Conservation (phyloP, 2,113 vertebrate genomes). For the Phoxinus phoxinus region DNA sequence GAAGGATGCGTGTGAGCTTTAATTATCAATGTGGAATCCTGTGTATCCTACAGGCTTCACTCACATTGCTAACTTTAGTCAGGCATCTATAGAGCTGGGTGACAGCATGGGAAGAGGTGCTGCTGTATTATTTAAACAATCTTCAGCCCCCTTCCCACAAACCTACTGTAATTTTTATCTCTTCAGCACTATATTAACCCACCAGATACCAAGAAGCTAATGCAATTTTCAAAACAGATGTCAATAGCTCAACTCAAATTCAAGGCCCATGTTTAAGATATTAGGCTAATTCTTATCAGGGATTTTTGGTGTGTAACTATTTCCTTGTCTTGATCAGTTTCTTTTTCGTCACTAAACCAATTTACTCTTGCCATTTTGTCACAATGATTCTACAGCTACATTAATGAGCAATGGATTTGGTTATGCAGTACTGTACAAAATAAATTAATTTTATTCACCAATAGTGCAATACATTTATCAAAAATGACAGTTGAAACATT, state of each 20-base stretch:
- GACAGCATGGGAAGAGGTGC: constrained; percentile 6
- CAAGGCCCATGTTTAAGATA: not conserved
- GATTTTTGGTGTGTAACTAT: not conserved
- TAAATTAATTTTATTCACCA: not conserved
- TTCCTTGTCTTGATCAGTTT: not conserved
- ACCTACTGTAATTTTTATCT: not conserved
- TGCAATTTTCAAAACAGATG: not conserved
- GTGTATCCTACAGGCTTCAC: not conserved
- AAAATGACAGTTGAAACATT: not conserved
- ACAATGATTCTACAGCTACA: not conserved
- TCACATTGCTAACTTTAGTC: not conserved
- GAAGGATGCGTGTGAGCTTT: not conserved
- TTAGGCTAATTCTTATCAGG: not conserved
- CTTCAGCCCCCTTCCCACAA: constrained; percentile 2
- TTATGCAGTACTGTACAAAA: not conserved
- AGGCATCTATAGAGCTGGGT: not conserved
- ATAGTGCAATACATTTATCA: not conserved
- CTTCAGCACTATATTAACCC: not conserved
- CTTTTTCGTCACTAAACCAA: not conserved
- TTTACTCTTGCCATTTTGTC: not conserved
- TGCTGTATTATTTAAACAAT: constrained; percentile 39
- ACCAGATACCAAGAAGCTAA: constrained; percentile 7
- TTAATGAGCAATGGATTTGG: not conserved
- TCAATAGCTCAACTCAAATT: not conserved
- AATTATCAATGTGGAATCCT: constrained; percentile 2